Base-by-base conservation (phyloP, 1,140 invertebrate genomes). In the Parasteatoda tepidariorum region DNA sequence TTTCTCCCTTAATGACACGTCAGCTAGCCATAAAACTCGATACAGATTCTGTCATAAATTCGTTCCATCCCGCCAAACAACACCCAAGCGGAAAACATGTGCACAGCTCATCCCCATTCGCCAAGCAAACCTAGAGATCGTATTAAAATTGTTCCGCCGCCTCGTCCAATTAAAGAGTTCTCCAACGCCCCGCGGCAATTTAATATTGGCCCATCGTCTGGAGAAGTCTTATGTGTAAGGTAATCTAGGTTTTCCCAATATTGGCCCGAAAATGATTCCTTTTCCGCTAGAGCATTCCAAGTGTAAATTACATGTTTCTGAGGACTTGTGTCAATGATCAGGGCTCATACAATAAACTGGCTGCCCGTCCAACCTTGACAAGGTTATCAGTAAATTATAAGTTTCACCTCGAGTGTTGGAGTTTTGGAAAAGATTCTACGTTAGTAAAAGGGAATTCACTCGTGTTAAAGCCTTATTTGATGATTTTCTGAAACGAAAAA, bases 31-130 rank as follows among this genome's bases (percentile, higher is more conserved):
- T 76, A 76, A 76, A 76, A 76, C 74, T 76, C 59, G 74, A 76
- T 76, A 76, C 74, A 76, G 74, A 76, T 76, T 76, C 61, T 61
- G 61, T 66, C 74, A 76, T 76, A 76, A 76, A 76, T 76, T 76
- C 48, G 33, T 48, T 76, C 61, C 6, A 26, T 31, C 33, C 59
- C 33, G 38, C 28, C 61, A 31, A 64, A 76, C 59, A 76, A 34
- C 18, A 4, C 74, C 74, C 9, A 26, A 54, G 61, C 26, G 57
- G 54, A 48, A 38, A 28, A 41, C 66, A 13, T 22, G 26, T 31
- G 26, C 5, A 55, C 13, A 9, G 26, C 68, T 62, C n/a, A 11
- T 28, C 34, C 34, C 31, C 26, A 24, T 22, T 28, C 24, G n/a
- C n/a, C 22, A 18, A 18, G 38, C 38, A 2, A 48, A 18, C 9